Base-by-base conservation (phyloP, 2,797 vertebrate species). In the Enteromius fasciolatus region DNA sequence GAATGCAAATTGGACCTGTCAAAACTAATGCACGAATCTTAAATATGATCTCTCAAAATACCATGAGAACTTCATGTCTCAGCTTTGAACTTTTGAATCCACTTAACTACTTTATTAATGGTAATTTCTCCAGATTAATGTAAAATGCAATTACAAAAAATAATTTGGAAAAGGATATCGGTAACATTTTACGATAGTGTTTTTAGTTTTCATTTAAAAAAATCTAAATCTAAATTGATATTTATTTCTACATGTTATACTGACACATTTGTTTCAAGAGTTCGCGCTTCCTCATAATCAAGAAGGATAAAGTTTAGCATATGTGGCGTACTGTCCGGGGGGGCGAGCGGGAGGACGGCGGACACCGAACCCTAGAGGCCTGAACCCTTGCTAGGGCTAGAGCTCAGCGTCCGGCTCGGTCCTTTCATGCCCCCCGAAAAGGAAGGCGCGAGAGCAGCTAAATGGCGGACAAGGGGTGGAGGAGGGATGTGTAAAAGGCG, bases 1-100 rank as follows among this genome's bases (percentile, higher is more conserved):
- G 11, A 3, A 14, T 18, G n/a, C 41, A 81, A n/a, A 82, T 44
- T 44, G 11, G 18, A 67, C n/a, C 33, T 57, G 48, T 82, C 80
- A 67, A 66, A 73, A 66, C 31, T 28, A 75, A 64, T 2, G 2
- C 20, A 74, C 31, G 10, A 67, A 82, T 67, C 7, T 36, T 44
- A 75, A 67, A 75, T 54, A 57, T 57, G 46, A 4, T 25, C 7
- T 14, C 10, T 25, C 1, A 9, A 54, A 64, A 74, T 75, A 10
- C 5, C 39, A 28, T 46, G 28, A 36, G 20, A 36, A 14, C 25
- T 66, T 50, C 14, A 66, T 78, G 10, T 54, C 64, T 54, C 77
- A 68, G 31, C 9, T 61, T 18, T 44, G 2, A 69, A 57, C 17
- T 14, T 57, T 69, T 36, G 11, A 70, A 11, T 46, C 17, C 8